phyloP scores from a whole-genome alignment of 92 coral and sea anemone genomes.

The Chrysogorgia sp. region DNA sequence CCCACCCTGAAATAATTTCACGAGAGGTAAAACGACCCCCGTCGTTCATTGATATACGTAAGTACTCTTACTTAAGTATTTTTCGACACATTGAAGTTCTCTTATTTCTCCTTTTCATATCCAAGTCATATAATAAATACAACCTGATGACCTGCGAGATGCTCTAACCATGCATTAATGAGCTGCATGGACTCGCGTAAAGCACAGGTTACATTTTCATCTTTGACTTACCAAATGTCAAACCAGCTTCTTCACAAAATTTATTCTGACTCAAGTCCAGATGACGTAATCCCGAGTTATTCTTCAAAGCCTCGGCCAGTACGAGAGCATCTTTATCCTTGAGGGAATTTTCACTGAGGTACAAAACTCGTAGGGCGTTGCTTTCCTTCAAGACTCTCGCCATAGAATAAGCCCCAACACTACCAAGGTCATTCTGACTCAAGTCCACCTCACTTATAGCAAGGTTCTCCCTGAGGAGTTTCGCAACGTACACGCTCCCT shows the following conservation, averaged over 20 bases:
- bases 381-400: constrained; percentile 70
- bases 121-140: too few relatives aligned
- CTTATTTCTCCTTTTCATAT: too few relatives aligned
- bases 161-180: too few relatives aligned
- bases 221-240: constrained; percentile 61
- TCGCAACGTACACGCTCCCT: constrained; percentile 77
- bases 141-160: too few relatives aligned
- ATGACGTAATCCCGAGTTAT: constrained; percentile 67
- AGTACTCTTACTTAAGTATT: too few relatives aligned
- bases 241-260: constrained; percentile 77
- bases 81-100: too few relatives aligned
- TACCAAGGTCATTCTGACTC: constrained; percentile 75
- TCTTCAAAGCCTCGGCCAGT: constrained; percentile 78
- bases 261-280: constrained; percentile 81
- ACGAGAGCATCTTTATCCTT: constrained; percentile 75
- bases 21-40: too few relatives aligned
- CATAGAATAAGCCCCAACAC: constrained; percentile 69
- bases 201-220: background rate
- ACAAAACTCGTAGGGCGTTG: constrained; percentile 66
- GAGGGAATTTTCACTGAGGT: constrained; percentile 80
- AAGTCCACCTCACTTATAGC: constrained; percentile 76
- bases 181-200: background rate
- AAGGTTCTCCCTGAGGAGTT: constrained; percentile 63
- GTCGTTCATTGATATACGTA: too few relatives aligned
- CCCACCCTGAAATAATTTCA: too few relatives aligned